Evolutionary conservation across 2,888 invertebrate species (phyloP).

Genomic region (Muscina levida): DNA sequence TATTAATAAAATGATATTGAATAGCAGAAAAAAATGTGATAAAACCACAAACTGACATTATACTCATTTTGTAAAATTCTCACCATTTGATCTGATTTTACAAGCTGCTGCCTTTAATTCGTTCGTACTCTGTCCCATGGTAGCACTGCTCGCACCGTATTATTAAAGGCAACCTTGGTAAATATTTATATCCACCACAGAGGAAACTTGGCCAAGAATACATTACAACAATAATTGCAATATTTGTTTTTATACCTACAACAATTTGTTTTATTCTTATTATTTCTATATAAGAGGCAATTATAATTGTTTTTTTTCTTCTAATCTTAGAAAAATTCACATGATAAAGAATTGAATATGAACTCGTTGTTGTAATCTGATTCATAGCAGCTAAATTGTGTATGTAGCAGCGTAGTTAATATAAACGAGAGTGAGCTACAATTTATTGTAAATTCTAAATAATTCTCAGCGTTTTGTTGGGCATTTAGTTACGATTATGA

Average conservation of each 20-base stretch:
- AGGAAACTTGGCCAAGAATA: conserved; percentile 14
- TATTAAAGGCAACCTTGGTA: conserved; percentile 61
- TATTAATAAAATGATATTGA: background rate
- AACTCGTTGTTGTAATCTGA: conserved; percentile 16
- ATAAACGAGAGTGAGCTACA: background rate
- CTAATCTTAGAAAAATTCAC: conserved; percentile 21
- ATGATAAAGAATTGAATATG: background rate
- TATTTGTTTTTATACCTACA: conserved; percentile 5
- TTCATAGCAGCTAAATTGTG: conserved; percentile 24
- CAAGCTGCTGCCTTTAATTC: conserved; percentile 26
- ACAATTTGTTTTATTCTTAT: conserved; percentile 32
- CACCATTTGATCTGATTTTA: conserved; percentile 27
- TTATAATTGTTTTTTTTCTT: background rate
- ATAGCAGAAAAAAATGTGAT: background rate
- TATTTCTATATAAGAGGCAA: background rate
- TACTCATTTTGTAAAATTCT: conserved; percentile 16
- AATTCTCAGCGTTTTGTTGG: conserved; percentile 20
- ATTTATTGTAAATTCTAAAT: background rate
- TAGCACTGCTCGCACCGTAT: conserved; percentile 52
- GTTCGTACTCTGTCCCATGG: conserved; percentile 56
- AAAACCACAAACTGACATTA: background rate
- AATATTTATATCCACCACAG: conserved; percentile 38
- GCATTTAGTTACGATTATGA: background rate
- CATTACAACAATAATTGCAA: background rate
- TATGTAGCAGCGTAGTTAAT: conserved; percentile 2